These are phyloP conservation scores for Solenopsis invicta DNA, from an alignment of 1,140 invertebrate genomes.

Conservation along the genomic window DNA sequence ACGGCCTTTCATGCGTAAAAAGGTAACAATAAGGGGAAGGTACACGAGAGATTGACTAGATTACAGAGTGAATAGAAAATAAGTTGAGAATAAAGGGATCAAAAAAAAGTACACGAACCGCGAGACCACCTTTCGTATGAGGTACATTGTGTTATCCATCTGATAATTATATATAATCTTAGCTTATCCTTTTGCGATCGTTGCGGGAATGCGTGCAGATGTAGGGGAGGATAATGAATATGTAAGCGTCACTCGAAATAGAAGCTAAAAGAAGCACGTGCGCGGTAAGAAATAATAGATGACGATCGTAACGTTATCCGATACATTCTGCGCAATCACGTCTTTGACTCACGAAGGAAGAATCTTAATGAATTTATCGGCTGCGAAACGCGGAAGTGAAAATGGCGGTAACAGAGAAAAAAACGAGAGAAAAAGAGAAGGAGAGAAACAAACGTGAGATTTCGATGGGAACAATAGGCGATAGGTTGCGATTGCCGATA, in stretches of 20 bases:
- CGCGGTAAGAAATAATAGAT: constrained; percentile 25
- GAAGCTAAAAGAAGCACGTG: constrained; percentile 22
- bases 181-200: constrained; percentile 28
- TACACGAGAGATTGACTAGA: constrained; percentile 25
- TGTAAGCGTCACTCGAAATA: constrained; percentile 33
- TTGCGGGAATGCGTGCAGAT: constrained; percentile 18
- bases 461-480: not conserved
- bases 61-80: constrained; percentile 52
- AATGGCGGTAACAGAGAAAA: not conserved
- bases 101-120: not conserved
- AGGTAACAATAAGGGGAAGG: constrained; percentile 37
- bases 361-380: constrained; percentile 67
- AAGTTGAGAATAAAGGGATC: constrained; percentile 38
- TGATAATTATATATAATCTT: constrained; percentile 51
- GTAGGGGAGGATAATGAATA: constrained; percentile 40
- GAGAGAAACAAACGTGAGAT: not conserved
- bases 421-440: not conserved
- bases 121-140: constrained; percentile 10
- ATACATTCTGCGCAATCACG: constrained; percentile 24
- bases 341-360: constrained; percentile 6
- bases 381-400: constrained; percentile 64
- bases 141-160: constrained; percentile 30
- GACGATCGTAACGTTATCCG: constrained; percentile 5
- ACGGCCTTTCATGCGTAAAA: constrained; percentile 44
- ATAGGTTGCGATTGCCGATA: constrained; percentile 60